Evolutionary conservation across 30 jellyfish, hydroid and myxozoan genomes (phyloP), one percentile per base, ranked within the genome.

Genomic region (Aurelia aurita): DNA sequence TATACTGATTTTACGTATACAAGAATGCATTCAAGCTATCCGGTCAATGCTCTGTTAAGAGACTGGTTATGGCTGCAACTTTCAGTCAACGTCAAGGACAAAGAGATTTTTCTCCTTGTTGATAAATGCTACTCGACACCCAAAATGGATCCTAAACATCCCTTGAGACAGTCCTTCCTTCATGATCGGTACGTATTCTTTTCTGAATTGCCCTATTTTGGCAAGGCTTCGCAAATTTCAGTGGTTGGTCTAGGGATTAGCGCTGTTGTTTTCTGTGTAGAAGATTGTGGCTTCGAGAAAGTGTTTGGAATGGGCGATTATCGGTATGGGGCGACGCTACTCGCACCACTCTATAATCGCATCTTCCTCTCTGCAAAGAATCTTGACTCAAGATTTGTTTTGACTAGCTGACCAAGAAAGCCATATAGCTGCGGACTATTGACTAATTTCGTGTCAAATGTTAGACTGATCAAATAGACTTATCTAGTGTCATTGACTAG

Each of bases 71-170:
- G 44, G 23, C 67, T 76, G 18, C 77, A 76, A 31, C 55, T 76
- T 18, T 76, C 46, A 54, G 88, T 66, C n/a, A 32, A 59, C n/a
- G 46, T 32, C 18, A 58, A 26, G 32, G 88, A 34, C 2, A 59
- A 59, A 35, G 72, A 31, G 14, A 58, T 76, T 28, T 63, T 76
- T 27, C 77, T 76, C 1, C 65, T 76, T 10, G 51, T 60, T 32
- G 77, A 62, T 28, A 64, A 62, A 34, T 76, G 88, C 77, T 76
- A 21, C 32, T 35, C 77, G 18, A 76, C 88, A 39, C 88, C 88
- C 15, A 58, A 74, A 14, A 72, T 72, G 84, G 53, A 72, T 32
- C 64, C 22, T 44, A 45, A 5, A 3, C 65, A 72, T 49, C 84
- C 84, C 29, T 8, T 45, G n/a, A 72, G 57, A 39, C 44, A 44